Evolutionary conservation across 2,113 vertebrate genomes (phyloP), one percentile per base, ranked within the genome.

Genomic region (Puffinus mauretanicus): DNA sequence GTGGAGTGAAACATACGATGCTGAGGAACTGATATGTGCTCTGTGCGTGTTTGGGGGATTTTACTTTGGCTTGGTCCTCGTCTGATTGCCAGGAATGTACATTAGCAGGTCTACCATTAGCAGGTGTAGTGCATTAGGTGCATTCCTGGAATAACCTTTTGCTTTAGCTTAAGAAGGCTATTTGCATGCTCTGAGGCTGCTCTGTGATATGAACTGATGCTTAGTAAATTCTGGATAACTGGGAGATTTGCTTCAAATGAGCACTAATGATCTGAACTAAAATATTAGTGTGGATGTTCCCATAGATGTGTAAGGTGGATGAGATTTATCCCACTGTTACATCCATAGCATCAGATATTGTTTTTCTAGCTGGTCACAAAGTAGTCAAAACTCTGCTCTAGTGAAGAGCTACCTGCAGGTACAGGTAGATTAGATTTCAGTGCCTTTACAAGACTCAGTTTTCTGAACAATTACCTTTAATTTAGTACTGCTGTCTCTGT

Each of bases 11-110:
- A 47, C 13, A 29, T 15, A 5, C 0, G 15, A 21, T 7, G 3
- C 13, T 47, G 9, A 40, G 11, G 32, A 88, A 20, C 4, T 8
- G 34, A 11, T 57, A 38, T 5, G 7, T 75, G 4, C 10, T 52
- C 20, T 78, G 2, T 27, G 22, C 44, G 21, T 85, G 20, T 64
- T 19, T 55, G 13, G 7, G 7, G 34, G 4, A 82, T 61, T 88
- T 87, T 46, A 16, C 0, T 2, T 79, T 26, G 26, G 2, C 11
- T 64, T 72, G 17, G 7, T 44, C 40, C 11, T 34, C 12, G 15
- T 55, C 17, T 71, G 6, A 6, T 19, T 66, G 24, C 8, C 9
- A 5, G 54, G 30, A 54, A 36, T 0, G 0, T 11, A 30, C 9
- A 13, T 20, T 30, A 25, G 6, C 19, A 51, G 6, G 16, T 13